Percentiles rank a stretch among this genome's conserved stretches.
Evolutionary conservation across 2,888 invertebrate genomes (phyloP).

Genomic region (Ernsta delagoae): DNA sequence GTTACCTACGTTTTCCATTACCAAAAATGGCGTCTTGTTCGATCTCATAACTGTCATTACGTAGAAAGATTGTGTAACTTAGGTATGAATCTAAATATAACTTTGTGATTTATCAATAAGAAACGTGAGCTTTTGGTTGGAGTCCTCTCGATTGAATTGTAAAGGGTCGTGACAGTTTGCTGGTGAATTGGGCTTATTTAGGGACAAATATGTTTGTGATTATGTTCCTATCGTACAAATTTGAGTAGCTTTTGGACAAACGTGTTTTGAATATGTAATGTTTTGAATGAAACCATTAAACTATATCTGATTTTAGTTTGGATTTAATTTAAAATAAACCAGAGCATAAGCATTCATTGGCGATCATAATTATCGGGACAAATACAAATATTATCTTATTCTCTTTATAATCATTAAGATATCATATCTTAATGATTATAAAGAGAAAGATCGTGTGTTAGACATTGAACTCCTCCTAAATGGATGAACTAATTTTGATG

Average conservation of each 20-base stretch:
- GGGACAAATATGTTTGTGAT: slow-evolving; percentile 1
- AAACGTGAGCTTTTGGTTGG: slow-evolving; percentile 1
- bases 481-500: no score
- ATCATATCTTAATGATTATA: no score
- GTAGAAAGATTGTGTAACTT: not conserved
- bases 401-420: no score
- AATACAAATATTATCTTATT: no score
- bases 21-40: not conserved
- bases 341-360: no score
- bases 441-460: no score
- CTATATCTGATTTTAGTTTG: not conserved
- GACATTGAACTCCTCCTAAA: no score
- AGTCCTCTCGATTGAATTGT: slow-evolving; percentile 17
- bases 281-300: not conserved
- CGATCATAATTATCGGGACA: no score
- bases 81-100: not conserved
- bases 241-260: not conserved
- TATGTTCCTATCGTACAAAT: not conserved
- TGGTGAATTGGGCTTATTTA: slow-evolving; percentile 23
- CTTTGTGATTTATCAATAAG: slow-evolving; percentile 2
- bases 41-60: slow-evolving; percentile 1
- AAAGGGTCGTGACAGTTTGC: slow-evolving; percentile 22
- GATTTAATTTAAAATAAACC: no score
- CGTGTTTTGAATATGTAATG: not conserved
- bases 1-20: not conserved